Evolutionary conservation across 1,140 invertebrate genomes (phyloP), one percentile per base, ranked within the genome.

Genomic region (Whitmania pigra): DNA sequence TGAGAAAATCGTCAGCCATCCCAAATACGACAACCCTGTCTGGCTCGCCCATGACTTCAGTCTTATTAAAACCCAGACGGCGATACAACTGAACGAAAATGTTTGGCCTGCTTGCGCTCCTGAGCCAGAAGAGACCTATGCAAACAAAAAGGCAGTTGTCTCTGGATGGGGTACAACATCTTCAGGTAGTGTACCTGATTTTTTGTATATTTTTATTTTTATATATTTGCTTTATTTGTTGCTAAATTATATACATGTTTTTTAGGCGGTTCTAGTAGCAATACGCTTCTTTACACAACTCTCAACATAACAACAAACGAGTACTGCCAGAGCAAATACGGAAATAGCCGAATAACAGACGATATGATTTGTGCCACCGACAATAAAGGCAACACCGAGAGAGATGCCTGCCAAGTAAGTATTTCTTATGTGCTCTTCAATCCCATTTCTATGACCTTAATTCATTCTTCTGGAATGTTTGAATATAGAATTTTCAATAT

Each of bases 341-440:
- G 4, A 18, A 22, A 27, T 54, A 43, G n/a, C 69, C 86, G 76
- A 31, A 75, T 85, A 2, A 53, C 27, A 20, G 69, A 71, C 53
- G 69, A 71, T 17, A 76, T 83, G 15, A 75, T 85, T 49, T 85
- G 84, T 75, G 84, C 84, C 18, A 83, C 84, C 18, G 81, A 79
- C 27, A 80, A 84, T 73, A 82, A 79, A 31, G 75, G 77, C 43
- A 83, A 85, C 75, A 36, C n/a, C 11, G 72, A 73, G 13, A 71
- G 68, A 18, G 54, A 67, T 49, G 9, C 54, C 7, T 71, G 69
- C n/a, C 69, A 71, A 49, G 69, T 71, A 11, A 49, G 11, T 71
- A 13, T 49, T 29, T 7, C 9, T 63, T 63, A n/a, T 57, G 54
- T 57, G n/a, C 25, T 20, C 25, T 20, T 57, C 18, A 15, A 63